Evolutionary conservation across 1,140 invertebrate genomes (phyloP), one percentile per base, ranked within the genome.

Genomic region (Diprion similis): DNA sequence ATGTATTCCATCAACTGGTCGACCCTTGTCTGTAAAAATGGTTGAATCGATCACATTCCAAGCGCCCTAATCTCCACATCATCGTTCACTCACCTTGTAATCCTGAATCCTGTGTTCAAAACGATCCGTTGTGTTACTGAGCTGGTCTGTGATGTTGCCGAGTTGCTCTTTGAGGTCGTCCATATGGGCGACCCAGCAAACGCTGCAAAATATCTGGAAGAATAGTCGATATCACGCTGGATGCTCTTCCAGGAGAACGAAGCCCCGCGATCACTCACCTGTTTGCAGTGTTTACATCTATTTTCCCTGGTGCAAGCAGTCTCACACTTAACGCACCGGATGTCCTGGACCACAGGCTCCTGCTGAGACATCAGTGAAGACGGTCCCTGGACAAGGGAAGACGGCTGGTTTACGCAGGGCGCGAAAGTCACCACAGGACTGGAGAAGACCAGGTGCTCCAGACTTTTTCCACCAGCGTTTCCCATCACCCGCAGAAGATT

Each of bases 131-230:
- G 89, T 88, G 8, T 85, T 86, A 51, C 89, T 87, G 17, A 92
- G 80, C 79, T 91, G 89, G 73, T 87, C 87, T 9, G 86, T 72
- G 48, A 92, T 89, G 11, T 86, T 83, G n/a, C 81, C 80, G 11
- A 92, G 85, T 79, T 91, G 89, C 7, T 85, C 85, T 75, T 89
- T 84, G 75, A 91, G 86, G 76, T 91, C 89, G 17, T 87, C 84
- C 66, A 92, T 82, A 80, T 92, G 91, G 59, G 86, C 84, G 7
- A 85, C 84, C 89, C 89, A 91, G 77, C 91, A 92, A 13, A 90
- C 82, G 51, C 81, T 80, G 78, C 90, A 91, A 78, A 90, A 91
- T 74, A 87, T 88, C 90, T 91, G 77, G 65, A 77, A 78, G 75
- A 73, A 17, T 46, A 47, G 66, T 72, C 24, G 24, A 37, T 6